Conservation (phyloP, 2,888 invertebrate genomes). For the Morpho achilles region DNA sequence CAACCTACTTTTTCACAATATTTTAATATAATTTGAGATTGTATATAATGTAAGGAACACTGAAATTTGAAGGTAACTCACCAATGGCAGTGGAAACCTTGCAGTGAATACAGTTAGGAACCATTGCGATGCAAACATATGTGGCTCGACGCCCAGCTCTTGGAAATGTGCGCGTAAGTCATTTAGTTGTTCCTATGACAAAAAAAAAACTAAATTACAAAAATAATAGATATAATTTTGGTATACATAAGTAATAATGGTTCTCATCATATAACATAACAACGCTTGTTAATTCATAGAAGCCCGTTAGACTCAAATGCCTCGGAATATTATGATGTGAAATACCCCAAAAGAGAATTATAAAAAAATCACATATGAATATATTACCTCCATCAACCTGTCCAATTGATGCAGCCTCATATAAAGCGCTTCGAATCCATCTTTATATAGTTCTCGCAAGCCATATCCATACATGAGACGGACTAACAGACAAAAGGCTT, state of each 20-base stretch:
- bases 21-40: no score
- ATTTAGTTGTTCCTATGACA: conserved; percentile 87
- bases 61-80: conserved; percentile 32
- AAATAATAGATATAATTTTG: no score
- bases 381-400: conserved; percentile 89
- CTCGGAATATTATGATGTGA: no score
- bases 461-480: conserved; percentile 98
- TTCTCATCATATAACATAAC: no score
- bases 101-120: conserved; percentile 99
- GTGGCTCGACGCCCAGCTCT: conserved; percentile 93
- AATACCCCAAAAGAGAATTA: no score
- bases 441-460: conserved; percentile 95
- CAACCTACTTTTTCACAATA: no score
- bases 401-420: conserved; percentile 97
- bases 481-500: conserved; percentile 97
- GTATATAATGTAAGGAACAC: no score
- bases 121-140: conserved; percentile 99
- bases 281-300: no score
- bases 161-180: conserved; percentile 90
- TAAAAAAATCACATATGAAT: no score
- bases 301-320: no score
- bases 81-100: conserved; percentile 96
- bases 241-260: no score
- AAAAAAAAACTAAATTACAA: not conserved
- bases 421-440: conserved; percentile 97